phyloP scores from a whole-genome alignment of 2,888 invertebrate species.

The Apodemia zela region DNA sequence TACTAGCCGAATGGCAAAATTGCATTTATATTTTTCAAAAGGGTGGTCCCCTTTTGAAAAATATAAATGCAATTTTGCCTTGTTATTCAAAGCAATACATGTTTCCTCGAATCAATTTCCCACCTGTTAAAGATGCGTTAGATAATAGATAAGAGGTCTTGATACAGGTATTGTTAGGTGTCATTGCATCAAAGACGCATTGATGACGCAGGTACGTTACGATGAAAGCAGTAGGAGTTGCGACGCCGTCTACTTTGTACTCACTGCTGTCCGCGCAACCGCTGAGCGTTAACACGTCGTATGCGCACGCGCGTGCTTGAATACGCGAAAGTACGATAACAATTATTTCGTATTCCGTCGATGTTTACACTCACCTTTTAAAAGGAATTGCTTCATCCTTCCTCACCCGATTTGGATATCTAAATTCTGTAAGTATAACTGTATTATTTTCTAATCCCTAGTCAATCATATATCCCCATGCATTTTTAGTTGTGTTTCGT shows the following conservation, averaged over 20 bases:
- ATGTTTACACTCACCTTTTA: slow-evolving; percentile 12
- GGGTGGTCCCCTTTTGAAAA: no score
- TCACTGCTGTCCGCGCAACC: slow-evolving; percentile 25
- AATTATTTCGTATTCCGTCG: slow-evolving; percentile 2
- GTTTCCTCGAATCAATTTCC: slow-evolving; percentile 5
- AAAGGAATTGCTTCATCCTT: slow-evolving; percentile 15
- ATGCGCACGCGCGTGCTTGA: slow-evolving; percentile 46
- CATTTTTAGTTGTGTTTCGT: no score
- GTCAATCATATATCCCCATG: no score
- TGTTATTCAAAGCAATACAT: no score
- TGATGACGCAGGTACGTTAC: background rate
- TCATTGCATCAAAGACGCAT: background rate
- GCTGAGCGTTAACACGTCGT: slow-evolving; percentile 19
- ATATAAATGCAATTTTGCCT: no score
- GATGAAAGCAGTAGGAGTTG: slow-evolving; percentile 10
- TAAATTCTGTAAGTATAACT: slow-evolving; percentile 12
- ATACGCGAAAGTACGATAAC: slow-evolving; percentile 59
- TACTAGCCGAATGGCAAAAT: no score
- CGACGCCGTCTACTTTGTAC: slow-evolving; percentile 1
- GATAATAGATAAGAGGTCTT: slow-evolving; percentile 9
- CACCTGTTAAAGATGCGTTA: slow-evolving; percentile 13
- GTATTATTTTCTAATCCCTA: slow-evolving; percentile 7
- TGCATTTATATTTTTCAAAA: no score
- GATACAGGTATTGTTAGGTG: background rate
- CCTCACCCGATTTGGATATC: slow-evolving; percentile 12